Conservation (phyloP, 2,888 invertebrate genomes). For the Polyommatus iphigenia region DNA sequence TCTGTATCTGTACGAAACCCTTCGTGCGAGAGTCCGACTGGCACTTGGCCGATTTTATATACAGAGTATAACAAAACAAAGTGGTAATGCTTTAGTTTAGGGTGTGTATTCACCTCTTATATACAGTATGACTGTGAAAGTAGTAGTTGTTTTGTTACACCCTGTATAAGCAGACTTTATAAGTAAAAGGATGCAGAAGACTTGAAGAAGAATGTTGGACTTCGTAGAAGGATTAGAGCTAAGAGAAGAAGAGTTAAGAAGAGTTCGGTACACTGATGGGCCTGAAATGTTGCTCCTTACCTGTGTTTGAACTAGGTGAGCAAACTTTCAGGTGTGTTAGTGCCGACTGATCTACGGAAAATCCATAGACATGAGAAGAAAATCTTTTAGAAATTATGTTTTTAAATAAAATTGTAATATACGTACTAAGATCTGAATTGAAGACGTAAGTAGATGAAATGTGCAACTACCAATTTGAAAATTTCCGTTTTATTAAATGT, state of each 20-base stretch:
- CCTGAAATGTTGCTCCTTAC: slow-evolving; percentile 93
- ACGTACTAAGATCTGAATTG: no score
- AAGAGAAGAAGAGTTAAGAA: slow-evolving; percentile 44
- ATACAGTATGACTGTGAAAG: no score
- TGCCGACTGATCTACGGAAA: slow-evolving; percentile 63
- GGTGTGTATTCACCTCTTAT: no score
- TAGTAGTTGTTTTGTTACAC: no score
- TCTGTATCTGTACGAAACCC: no score
- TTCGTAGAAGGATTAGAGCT: slow-evolving; percentile 30
- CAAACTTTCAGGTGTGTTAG: slow-evolving; percentile 94
- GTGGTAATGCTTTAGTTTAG: no score
- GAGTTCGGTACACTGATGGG: slow-evolving; percentile 82
- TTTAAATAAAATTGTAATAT: not conserved
- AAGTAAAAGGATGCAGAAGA: not conserved
- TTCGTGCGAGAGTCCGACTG: no score
- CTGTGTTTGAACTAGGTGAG: slow-evolving; percentile 87
- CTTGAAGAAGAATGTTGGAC: not conserved
- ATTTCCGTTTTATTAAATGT: not conserved
- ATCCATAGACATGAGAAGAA: not conserved
- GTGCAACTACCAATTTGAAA: no score
- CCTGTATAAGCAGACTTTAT: not conserved
- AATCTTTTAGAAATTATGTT: not conserved
- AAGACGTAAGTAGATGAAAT: no score
- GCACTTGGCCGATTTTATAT: no score
- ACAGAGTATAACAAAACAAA: no score